Evolutionary conservation across 2,113 vertebrate species (phyloP), one percentile per base, ranked within the genome.

Genomic region (Takifugu flavidus): DNA sequence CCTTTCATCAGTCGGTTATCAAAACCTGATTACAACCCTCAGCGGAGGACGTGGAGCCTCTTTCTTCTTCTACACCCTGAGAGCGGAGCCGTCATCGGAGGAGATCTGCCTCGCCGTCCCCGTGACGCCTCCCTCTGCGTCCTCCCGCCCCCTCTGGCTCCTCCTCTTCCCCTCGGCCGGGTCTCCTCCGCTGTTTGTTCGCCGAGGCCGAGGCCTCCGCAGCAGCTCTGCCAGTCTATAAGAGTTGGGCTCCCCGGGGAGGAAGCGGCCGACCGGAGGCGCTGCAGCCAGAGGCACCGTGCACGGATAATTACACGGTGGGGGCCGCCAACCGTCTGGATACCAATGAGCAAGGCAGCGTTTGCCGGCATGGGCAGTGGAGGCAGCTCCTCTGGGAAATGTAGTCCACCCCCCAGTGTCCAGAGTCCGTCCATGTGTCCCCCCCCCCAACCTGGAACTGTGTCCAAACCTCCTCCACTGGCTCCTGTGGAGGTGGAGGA

Each of bases 171-270:
- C 29, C 29, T 31, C 29, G 5, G 29, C 29, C 6, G 29, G 29
- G 29, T 31, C 29, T 31, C 56, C 45, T 55, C 56, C 1, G 4
- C 20, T 62, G 53, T 53, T 25, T 57, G 67, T 56, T 20, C 20
- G 52, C 44, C 59, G 62, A 42, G 61, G 25, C 59, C 44, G 73
- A 68, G 70, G 69, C 58, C 67, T 72, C 55, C 68, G 53, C 77
- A 61, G 75, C 46, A 15, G 13, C 46, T 68, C 29, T 83, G 73
- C 14, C 42, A 59, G 25, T 65, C 78, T 81, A 67, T 75, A 79
- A 74, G 79, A 79, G 74, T 63, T 46, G 2, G 13, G 43, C 7
- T 77, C 75, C 72, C 79, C 28, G 39, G 79, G 74, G 79, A 82
- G 79, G 75, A 82, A 79, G 76, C 77, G 71, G 73, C 76, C 66